Evolutionary conservation across 2,113 vertebrate genomes (phyloP), one percentile per base, ranked within the genome.

Genomic region (Erinaceus europaeus): DNA sequence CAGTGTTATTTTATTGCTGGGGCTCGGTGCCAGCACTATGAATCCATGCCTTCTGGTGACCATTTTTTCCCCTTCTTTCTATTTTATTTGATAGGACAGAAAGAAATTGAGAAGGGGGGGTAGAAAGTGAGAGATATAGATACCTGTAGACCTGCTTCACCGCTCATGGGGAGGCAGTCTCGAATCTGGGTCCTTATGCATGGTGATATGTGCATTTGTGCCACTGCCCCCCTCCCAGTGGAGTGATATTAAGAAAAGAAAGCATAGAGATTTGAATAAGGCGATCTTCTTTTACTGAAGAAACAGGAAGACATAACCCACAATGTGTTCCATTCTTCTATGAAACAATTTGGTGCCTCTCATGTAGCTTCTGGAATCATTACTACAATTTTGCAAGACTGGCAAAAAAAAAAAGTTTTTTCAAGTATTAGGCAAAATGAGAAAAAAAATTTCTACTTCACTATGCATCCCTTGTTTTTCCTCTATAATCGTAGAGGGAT

Each of bases 271-370:
- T 61, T 29, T 32, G 15, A 88, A 38, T 48, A 80, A 72, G 38
- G 53, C 59, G n/a, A 9, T 34, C 61, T 83, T 84, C 32, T 69
- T 84, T 62, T 21, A 80, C 55, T 29, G 29, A 77, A 81, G 9
- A 25, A 74, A 44, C 9, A 61, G 76, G 32, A 75, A 75, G 27
- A 32, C 40, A 91, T 85, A 42, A 20, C 1, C 15, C 4, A 1
- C 27, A 65, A 78, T 84, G 29, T 20, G 34, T 68, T 85, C 44
- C 18, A 36, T 52, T 48, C 18, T 79, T 91, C 80, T 20, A 46
- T 84, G 73, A 21, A 68, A 86, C 83, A 67, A 65, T 73, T 34
- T 71, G 34, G 21, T 65, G 40, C n/a, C 76, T 67, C 84, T 91
- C 14, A n/a, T 12, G 3, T 34, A 62, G 34, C 36, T 81, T 91